Conservation (phyloP, 2,113 vertebrate genomes). For the Pseudorasbora parva region DNA sequence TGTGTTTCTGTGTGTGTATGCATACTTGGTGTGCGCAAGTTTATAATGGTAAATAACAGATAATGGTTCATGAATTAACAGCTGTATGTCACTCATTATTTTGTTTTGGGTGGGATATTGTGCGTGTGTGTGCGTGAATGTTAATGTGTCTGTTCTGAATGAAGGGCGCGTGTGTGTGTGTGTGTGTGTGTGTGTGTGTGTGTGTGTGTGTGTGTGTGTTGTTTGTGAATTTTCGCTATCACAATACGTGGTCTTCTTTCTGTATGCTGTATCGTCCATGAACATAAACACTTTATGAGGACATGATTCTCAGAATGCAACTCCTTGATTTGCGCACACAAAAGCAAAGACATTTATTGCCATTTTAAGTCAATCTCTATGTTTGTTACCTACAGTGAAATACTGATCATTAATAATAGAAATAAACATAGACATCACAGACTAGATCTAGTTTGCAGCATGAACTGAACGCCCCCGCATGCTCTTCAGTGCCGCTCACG, state of each 20-base stretch:
- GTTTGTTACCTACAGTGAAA: neutral
- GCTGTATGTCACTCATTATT: conserved; percentile 5
- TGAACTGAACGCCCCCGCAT: neutral
- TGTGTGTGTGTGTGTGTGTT: too few species aligned
- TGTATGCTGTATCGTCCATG: neutral
- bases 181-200: too few species aligned
- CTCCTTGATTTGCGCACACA: neutral
- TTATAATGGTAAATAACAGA: conserved; percentile 9
- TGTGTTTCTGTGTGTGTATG: conserved; percentile 31
- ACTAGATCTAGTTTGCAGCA: neutral
- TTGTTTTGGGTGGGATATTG: neutral
- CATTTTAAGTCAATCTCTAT: neutral
- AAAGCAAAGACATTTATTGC: neutral
- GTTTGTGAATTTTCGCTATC: neutral
- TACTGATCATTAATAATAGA: conserved; percentile 6
- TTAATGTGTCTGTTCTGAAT: neutral
- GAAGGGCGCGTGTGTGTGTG: too few species aligned
- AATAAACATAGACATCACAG: neutral
- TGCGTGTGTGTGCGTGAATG: neutral
- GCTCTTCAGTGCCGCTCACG: neutral
- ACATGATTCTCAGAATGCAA: neutral
- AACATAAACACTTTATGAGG: neutral
- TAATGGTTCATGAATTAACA: neutral
- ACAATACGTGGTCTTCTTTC: neutral
- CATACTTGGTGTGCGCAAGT: conserved; percentile 3